phyloP scores from a whole-genome alignment of 2,797 vertebrate species.

The Apodemus agrarius region DNA sequence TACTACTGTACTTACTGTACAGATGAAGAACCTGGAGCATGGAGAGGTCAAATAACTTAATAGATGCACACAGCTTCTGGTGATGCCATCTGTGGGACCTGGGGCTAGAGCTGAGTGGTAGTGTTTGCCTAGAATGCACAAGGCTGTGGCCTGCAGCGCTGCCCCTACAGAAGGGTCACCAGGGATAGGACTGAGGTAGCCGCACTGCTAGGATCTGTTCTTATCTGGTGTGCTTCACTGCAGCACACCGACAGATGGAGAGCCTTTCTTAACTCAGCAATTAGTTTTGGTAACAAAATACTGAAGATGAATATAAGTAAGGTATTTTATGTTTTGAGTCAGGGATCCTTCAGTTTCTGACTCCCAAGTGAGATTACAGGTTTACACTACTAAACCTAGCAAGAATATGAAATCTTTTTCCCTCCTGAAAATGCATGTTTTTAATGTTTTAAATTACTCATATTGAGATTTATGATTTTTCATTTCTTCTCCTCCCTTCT shows the following conservation, averaged over 20 bases:
- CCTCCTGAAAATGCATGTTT: conserved; percentile 29
- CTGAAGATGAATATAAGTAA: conserved; percentile 15
- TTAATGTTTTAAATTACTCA: background rate
- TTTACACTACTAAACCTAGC: background rate
- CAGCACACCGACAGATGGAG: conserved; percentile 4
- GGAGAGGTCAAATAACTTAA: conserved; percentile 50
- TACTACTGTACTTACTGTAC: conserved; percentile 22
- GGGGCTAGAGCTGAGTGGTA: background rate
- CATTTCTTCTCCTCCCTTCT: background rate
- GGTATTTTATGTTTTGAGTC: background rate
- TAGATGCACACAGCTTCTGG: conserved; percentile 15
- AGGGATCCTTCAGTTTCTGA: background rate
- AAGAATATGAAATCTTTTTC: background rate
- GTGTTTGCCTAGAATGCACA: background rate
- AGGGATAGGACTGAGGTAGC: background rate
- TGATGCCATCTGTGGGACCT: background rate
- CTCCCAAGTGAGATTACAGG: background rate
- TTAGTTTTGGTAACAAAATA: conserved; percentile 40
- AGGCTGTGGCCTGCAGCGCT: background rate
- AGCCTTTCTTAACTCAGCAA: background rate
- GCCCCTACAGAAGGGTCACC: background rate
- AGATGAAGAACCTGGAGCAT: conserved; percentile 48
- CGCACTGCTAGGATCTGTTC: conserved; percentile 37
- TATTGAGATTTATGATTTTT: background rate
- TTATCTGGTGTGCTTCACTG: conserved; percentile 7